phyloP scores from a whole-genome alignment of 2,888 invertebrate species.

The Rhorus exstirpatorius region DNA sequence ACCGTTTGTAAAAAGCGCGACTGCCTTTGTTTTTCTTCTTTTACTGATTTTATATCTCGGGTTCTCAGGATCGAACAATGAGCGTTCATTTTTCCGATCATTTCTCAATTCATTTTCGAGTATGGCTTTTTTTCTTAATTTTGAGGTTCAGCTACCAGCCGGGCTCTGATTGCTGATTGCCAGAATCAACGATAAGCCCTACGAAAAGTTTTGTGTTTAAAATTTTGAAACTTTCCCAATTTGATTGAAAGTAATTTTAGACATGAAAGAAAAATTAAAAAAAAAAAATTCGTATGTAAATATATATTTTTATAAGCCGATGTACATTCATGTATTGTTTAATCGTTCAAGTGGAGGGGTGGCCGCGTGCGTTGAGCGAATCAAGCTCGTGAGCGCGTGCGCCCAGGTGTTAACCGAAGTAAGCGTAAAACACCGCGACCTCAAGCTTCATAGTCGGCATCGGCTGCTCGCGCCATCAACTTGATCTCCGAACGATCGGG shows the following conservation, averaged over 20 bases:
- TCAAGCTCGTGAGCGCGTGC: slow-evolving; percentile 75
- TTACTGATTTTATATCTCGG: too few species aligned
- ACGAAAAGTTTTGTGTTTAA: too few species aligned
- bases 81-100: neutral
- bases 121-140: too few species aligned
- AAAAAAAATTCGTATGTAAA: neutral
- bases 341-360: slow-evolving; percentile 15
- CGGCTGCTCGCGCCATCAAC: slow-evolving; percentile 81
- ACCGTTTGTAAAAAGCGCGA: too few species aligned
- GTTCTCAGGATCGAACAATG: too few species aligned
- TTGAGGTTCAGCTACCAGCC: too few species aligned
- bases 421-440: slow-evolving; percentile 77
- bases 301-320: neutral
- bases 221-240: too few species aligned
- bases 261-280: too few species aligned
- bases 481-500: slow-evolving; percentile 61
- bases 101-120: neutral
- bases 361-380: slow-evolving; percentile 48
- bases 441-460: slow-evolving; percentile 82
- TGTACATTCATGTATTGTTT: slow-evolving; percentile 2
- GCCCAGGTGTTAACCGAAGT: slow-evolving; percentile 79
- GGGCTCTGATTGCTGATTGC: too few species aligned
- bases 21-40: too few species aligned
- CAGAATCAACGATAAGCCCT: too few species aligned
- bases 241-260: too few species aligned